Conservation (phyloP, 2,888 invertebrate species). For the Dolomedes plantarius region DNA sequence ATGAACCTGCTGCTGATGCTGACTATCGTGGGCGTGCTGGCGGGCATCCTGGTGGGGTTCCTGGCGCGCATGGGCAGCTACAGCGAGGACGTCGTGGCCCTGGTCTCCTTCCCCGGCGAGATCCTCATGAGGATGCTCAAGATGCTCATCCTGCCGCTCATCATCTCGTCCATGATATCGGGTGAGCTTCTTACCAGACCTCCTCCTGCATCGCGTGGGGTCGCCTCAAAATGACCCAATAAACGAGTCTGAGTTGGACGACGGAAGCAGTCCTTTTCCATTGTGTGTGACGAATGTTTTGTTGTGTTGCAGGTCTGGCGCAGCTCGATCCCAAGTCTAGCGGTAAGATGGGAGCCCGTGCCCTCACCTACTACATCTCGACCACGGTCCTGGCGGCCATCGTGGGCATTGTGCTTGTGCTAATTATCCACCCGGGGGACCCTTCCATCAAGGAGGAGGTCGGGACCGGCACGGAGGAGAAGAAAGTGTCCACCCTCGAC, state of each 20-base stretch:
- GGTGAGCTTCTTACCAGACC: slow-evolving; percentile 78
- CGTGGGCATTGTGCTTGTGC: slow-evolving; percentile 82
- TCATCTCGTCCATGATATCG: slow-evolving; percentile 82
- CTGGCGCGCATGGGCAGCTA: slow-evolving; percentile 79
- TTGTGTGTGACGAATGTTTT: too few species aligned
- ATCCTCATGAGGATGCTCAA: slow-evolving; percentile 83
- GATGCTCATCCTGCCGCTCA: slow-evolving; percentile 83
- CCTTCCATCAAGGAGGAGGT: slow-evolving; percentile 76
- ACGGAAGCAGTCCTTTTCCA: too few species aligned
- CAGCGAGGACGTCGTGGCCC: slow-evolving; percentile 79
- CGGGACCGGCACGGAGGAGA: slow-evolving; percentile 73
- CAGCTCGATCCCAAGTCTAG: slow-evolving; percentile 82
- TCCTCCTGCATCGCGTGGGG: too few species aligned
- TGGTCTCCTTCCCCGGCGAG: slow-evolving; percentile 83
- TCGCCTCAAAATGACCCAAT: too few species aligned
- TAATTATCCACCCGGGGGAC: slow-evolving; percentile 82
- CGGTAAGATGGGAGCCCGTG: slow-evolving; percentile 82
- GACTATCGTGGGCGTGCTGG: slow-evolving; percentile 80
- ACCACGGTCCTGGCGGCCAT: slow-evolving; percentile 83
- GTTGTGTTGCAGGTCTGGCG: slow-evolving; percentile 81
- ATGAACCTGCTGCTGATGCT: slow-evolving; percentile 81
- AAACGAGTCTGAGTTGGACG: too few species aligned
- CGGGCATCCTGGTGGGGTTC: slow-evolving; percentile 82
- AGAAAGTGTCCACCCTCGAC: slow-evolving; percentile 79
- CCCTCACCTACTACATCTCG: slow-evolving; percentile 81